Conservation (phyloP, 2,113 vertebrate genomes). For the Taurulus bubalis region DNA sequence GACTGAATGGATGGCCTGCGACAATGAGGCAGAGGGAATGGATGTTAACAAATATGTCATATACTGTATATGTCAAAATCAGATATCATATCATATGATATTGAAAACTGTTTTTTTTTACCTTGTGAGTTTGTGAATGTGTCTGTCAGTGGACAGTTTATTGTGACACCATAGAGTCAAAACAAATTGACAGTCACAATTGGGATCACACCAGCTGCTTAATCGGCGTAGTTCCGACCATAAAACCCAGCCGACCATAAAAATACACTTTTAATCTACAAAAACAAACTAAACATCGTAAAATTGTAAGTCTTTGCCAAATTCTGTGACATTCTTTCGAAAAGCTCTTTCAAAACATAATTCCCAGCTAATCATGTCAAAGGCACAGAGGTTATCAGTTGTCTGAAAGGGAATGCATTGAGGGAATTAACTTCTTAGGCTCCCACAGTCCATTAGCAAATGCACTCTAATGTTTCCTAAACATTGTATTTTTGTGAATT, state of each 20-base stretch:
- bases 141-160: neutral
- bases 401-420: neutral
- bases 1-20: slow-evolving; percentile 96
- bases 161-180: neutral
- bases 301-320: neutral
- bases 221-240: neutral
- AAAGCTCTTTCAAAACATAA: neutral
- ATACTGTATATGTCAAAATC: neutral
- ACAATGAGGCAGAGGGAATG: slow-evolving; percentile 8
- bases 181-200: neutral
- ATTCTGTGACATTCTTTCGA: neutral
- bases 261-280: neutral
- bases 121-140: neutral
- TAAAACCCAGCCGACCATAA: neutral
- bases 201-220: neutral
- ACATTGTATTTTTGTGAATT: neutral
- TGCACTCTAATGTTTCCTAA: slow-evolving; percentile 4
- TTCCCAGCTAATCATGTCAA: slow-evolving; percentile 11
- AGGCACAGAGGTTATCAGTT: neutral
- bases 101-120: too few species aligned
- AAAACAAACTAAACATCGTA: neutral
- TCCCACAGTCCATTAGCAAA: neutral
- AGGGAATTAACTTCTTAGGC: neutral
- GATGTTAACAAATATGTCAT: neutral
- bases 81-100: neutral